Conservation (phyloP, 2,797 vertebrate species). For the Centropyge bicolor region DNA sequence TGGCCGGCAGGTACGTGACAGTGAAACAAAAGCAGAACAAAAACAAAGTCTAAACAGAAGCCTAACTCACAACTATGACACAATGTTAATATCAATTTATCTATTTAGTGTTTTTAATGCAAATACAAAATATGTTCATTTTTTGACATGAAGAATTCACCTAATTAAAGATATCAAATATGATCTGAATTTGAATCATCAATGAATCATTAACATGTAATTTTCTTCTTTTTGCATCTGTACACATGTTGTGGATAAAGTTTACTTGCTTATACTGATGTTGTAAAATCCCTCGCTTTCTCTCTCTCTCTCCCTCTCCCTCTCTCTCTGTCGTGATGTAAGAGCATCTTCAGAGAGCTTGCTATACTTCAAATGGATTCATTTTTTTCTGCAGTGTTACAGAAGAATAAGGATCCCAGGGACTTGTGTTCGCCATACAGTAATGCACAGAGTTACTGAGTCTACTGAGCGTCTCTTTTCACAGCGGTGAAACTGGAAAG, state of each 20-base stretch:
- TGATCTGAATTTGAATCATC: background rate
- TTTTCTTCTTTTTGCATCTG: background rate
- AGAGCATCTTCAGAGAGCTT: background rate
- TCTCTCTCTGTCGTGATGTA: background rate
- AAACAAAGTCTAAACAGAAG: too few species aligned
- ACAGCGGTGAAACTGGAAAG: slow-evolving; percentile 19
- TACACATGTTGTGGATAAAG: background rate
- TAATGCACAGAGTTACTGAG: background rate
- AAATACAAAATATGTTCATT: background rate
- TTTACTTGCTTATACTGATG: background rate
- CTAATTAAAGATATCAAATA: background rate
- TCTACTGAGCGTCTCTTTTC: background rate
- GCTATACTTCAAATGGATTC: background rate
- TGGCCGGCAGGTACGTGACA: too few species aligned
- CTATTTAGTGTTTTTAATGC: background rate
- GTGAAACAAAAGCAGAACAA: too few species aligned
- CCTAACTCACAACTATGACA: too few species aligned
- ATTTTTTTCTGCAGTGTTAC: slow-evolving; percentile 2
- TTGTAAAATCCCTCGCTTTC: background rate
- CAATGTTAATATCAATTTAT: too few species aligned
- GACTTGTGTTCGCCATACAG: background rate
- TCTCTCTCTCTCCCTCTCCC: background rate
- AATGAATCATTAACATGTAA: background rate
- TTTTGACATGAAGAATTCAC: background rate
- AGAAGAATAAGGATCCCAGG: background rate